These are phyloP conservation scores for Ceratitis capitata DNA, from an alignment of 1,140 invertebrate genomes.

Conservation along the genomic window DNA sequence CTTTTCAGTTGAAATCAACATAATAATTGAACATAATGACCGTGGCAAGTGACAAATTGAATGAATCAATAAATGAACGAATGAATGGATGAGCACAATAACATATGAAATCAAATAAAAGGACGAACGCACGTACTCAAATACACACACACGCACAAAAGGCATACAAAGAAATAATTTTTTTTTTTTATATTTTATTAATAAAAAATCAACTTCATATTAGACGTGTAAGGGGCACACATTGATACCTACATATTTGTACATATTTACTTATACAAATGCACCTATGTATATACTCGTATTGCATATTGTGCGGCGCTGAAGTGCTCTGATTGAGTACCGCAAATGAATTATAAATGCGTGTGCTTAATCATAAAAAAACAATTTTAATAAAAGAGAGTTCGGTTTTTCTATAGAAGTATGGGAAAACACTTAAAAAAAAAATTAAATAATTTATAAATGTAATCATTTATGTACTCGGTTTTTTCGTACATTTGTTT, in stretches of 20 bases:
- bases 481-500: too few relatives aligned
- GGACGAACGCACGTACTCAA: background rate
- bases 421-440: too few relatives aligned
- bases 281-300: background rate
- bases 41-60: conserved; percentile 26
- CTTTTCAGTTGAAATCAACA: conserved; percentile 14
- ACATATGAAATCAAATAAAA: background rate
- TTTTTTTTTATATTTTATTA: background rate
- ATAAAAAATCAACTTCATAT: background rate
- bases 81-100: background rate
- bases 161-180: background rate
- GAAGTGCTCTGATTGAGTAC: conserved; percentile 1
- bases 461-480: too few relatives aligned
- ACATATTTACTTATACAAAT: background rate
- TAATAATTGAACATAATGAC: conserved; percentile 28
- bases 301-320: background rate
- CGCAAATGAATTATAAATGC: conserved; percentile 10
- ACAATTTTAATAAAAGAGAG: background rate
- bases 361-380: background rate
- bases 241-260: too few relatives aligned
- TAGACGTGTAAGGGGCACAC: background rate
- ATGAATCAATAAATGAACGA: conserved; percentile 12
- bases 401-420: background rate
- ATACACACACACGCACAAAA: background rate
- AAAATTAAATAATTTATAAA: too few relatives aligned